Conservation (phyloP, 2,888 invertebrate species). For the Julus scandinavius region DNA sequence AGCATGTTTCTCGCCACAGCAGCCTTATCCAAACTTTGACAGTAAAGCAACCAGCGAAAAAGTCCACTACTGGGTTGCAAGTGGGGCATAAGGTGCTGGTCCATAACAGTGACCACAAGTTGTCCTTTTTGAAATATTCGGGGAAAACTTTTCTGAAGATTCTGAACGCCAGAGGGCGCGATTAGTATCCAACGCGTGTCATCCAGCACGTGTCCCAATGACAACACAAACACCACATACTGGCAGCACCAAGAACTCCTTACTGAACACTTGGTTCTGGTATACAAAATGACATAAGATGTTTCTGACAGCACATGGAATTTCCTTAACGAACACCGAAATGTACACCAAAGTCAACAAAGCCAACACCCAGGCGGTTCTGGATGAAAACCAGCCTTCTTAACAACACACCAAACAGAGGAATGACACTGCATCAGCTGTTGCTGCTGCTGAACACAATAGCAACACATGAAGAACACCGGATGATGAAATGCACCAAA, state of each 20-base stretch:
- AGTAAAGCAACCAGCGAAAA: constrained; percentile 50
- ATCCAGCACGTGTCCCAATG: not conserved
- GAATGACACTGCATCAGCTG: no score
- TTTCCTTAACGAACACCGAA: not conserved
- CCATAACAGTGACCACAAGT: not conserved
- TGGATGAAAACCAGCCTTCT: no score
- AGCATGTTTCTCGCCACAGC: constrained; percentile 35
- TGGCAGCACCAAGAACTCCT: no score
- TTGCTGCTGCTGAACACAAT: no score
- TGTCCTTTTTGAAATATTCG: not conserved
- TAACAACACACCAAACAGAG: no score
- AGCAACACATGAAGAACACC: no score
- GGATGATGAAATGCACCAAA: no score
- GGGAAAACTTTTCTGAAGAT: not conserved
- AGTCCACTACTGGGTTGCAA: constrained; percentile 10
- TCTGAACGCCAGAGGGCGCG: no score
- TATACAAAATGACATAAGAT: no score
- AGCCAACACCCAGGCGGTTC: not conserved
- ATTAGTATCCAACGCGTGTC: not conserved
- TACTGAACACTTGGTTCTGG: not conserved
- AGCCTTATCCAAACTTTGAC: constrained; percentile 53
- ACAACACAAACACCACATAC: not conserved
- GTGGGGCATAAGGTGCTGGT: not conserved
- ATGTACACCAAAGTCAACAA: not conserved
- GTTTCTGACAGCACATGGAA: not conserved